Base-by-base conservation (phyloP, 2,888 invertebrate genomes). In the Autographa gamma region DNA sequence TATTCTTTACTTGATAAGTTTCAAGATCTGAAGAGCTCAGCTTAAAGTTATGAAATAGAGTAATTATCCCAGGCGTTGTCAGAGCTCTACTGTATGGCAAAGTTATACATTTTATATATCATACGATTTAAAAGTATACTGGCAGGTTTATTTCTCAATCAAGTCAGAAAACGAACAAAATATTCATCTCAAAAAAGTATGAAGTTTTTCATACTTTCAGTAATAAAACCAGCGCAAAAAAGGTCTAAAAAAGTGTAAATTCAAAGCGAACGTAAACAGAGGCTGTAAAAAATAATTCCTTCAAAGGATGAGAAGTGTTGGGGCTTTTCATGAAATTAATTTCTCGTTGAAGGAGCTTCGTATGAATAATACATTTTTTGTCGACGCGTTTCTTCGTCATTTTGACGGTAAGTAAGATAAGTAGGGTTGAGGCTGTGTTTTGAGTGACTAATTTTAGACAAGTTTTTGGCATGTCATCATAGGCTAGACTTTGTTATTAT, bases 311-410 rank as follows among this genome's bases (percentile, higher is more conserved):
- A 52, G 62, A 71, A 52, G 59, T 52, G 63, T 63, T 63, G 18
- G 48, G 58, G 48, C 54, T 56, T 71, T 78, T 71, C 31, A 41
- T 62, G 65, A 69, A 70, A 77, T 79, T 65, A 78, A 74, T 79
- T 81, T 69, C 3, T 60, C 38, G 63, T n/a, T 66, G 63, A 71
- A 71, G 59, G 52, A 70, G 63, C 48, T 63, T 69, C 61, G 62
- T 67, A 71, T 79, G 75, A 79, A 79, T 81, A 78, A 81, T 79
- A 66, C 59, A 71, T 74, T 48, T 67, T 60, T 68, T 59, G 34
- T 11, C 41, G 9, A 62, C 58, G n/a, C 60, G n/a, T 43, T 19
- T 32, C 31, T 34, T 56, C 11, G 54, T 74, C 61, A 64, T 67
- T 67, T 67, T 25, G 61, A 19, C 9, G 14, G 9, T 72, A 72